These are phyloP conservation scores for Alcis repandata DNA, from an alignment of 2,888 invertebrate genomes.

Conservation along the genomic window DNA sequence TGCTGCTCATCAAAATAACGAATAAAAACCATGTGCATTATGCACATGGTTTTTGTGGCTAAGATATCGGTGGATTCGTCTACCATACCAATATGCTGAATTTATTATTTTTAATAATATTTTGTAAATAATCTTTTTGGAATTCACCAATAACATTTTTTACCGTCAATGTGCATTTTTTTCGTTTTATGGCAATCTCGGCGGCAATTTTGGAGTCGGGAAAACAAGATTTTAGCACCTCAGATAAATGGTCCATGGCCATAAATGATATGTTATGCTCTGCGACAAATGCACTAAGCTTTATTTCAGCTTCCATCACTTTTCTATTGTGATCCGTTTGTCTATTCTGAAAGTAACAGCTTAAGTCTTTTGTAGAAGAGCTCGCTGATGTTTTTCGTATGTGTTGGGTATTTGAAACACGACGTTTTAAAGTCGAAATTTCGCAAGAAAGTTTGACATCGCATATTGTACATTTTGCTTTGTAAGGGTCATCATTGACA, in stretches of 20 bases:
- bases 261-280: constrained; percentile 25
- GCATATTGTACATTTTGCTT: not conserved
- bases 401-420: not conserved
- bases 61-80: constrained; percentile 28
- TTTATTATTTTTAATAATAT: constrained; percentile 22
- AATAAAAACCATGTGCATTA: not conserved
- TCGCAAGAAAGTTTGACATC: constrained; percentile 5
- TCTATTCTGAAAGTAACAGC: too few species aligned
- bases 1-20: not conserved
- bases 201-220: constrained; percentile 10
- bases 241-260: constrained; percentile 25
- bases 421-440: not conserved
- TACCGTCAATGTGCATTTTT: not conserved
- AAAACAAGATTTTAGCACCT: constrained; percentile 18
- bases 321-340: too few species aligned
- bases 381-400: not conserved
- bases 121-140: constrained; percentile 9
- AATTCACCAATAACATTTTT: constrained; percentile 6
- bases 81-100: constrained; percentile 14
- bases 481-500: not conserved
- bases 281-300: constrained; percentile 4
- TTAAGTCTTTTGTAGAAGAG: not conserved
- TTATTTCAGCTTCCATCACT: too few species aligned
- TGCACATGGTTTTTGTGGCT: constrained; percentile 14
- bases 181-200: constrained; percentile 8